Percentiles rank a stretch among this genome's conserved stretches.
Conservation (phyloP, 1,140 invertebrate species). For the Caenorhabditis briggsae region DNA sequence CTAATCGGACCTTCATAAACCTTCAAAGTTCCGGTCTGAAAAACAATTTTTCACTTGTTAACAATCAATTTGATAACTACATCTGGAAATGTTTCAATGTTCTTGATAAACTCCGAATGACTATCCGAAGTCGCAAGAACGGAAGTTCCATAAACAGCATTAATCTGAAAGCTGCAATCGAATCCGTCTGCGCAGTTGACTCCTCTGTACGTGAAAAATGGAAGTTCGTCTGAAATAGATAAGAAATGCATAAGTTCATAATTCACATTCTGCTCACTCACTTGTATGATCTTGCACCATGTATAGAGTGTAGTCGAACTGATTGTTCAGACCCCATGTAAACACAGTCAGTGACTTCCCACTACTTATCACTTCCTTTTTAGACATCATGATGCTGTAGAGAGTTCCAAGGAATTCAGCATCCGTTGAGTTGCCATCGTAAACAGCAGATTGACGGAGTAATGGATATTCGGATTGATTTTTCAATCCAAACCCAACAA, state of each 20-base stretch:
- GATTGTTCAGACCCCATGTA: background rate
- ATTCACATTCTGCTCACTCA: background rate
- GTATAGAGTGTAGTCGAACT: slow-evolving; percentile 15
- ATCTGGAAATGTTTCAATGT: background rate
- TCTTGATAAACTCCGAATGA: background rate
- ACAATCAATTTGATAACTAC: background rate
- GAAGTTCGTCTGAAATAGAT: background rate
- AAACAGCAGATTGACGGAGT: slow-evolving; percentile 23
- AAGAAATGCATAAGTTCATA: background rate
- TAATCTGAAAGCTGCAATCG: background rate
- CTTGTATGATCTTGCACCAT: background rate
- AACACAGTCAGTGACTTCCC: background rate
- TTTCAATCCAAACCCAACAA: background rate
- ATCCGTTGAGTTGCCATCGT: background rate
- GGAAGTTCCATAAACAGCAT: background rate
- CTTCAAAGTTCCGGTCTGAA: slow-evolving; percentile 2
- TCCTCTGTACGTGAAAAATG: background rate
- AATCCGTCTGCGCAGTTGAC: background rate
- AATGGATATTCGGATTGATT: slow-evolving; percentile 8
- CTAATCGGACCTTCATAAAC: slow-evolving; percentile 4
- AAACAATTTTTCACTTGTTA: background rate
- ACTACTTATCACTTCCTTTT: background rate
- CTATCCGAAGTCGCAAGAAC: slow-evolving; percentile 1
- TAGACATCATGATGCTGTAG: background rate
- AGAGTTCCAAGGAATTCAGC: background rate